A percentile compares a stretch with the other conserved stretches of the same genome.
phyloP scores from a whole-genome alignment of 2,113 vertebrate genomes.

The Pithys albifrons region DNA sequence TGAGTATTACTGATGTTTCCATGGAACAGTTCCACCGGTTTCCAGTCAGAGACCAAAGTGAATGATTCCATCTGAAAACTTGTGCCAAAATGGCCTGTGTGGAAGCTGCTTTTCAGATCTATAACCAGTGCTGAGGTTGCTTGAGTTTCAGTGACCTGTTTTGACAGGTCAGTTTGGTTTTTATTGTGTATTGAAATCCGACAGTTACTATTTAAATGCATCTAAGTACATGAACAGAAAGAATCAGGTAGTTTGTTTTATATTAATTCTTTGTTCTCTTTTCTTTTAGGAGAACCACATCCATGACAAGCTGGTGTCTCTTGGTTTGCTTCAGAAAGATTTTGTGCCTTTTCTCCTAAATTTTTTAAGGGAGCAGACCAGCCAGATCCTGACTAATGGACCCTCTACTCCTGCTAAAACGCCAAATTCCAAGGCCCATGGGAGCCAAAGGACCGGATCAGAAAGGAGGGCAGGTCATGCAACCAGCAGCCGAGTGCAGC shows the following conservation, averaged over 20 bases:
- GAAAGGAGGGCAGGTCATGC: conserved; percentile 52
- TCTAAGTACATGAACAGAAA: neutral
- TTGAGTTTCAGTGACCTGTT: neutral
- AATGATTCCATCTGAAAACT: neutral
- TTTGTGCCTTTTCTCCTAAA: conserved; percentile 95
- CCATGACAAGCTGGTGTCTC: conserved; percentile 58
- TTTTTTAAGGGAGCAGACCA: conserved; percentile 93
- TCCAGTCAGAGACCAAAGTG: neutral
- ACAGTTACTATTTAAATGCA: neutral
- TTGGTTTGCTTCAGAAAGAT: conserved; percentile 83
- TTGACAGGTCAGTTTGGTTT: neutral
- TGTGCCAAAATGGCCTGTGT: neutral
- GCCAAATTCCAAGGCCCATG: conserved; percentile 74
- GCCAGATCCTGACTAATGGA: conserved; percentile 88
- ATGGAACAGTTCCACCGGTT: neutral
- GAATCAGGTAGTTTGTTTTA: neutral
- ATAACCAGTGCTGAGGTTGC: fast-evolving
- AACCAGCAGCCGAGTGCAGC: conserved; percentile 82
- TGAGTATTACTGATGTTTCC: neutral
- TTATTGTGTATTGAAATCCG: neutral
- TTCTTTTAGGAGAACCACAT: conserved; percentile 68
- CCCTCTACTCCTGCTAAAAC: conserved; percentile 92
- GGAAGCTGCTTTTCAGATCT: neutral
- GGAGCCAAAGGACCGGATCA: conserved; percentile 60
- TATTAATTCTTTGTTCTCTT: conserved; percentile 7